Percentiles rank a stretch among this genome's conserved stretches.
Evolutionary conservation across 2,888 invertebrate species (phyloP).

Genomic region (Pristionchus japonicus): DNA sequence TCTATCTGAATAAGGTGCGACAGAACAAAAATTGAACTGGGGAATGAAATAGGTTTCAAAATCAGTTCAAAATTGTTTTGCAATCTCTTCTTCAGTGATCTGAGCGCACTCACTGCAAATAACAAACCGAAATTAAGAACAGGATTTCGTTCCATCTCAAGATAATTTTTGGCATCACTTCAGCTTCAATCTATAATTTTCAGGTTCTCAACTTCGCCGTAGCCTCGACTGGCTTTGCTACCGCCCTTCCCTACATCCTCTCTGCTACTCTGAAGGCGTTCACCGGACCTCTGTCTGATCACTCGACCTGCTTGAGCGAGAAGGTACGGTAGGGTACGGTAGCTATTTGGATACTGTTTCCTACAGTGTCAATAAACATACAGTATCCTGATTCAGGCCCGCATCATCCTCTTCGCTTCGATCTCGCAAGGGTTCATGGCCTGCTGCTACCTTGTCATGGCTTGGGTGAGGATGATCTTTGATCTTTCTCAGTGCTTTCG

Average conservation of each 20-base stretch:
- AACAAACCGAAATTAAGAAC: too few relatives aligned
- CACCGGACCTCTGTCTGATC: slow-evolving; percentile 61
- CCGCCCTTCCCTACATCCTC: slow-evolving; percentile 59
- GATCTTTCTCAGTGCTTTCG: background rate
- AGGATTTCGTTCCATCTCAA: too few relatives aligned
- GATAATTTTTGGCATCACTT: too few relatives aligned
- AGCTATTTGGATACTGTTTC: background rate
- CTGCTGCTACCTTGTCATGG: slow-evolving; percentile 58
- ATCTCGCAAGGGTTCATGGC: slow-evolving; percentile 62
- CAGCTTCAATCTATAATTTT: background rate
- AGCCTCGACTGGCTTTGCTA: slow-evolving; percentile 56
- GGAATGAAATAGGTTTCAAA: too few relatives aligned
- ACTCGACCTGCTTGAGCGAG: slow-evolving; percentile 57
- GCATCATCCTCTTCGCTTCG: slow-evolving; percentile 59
- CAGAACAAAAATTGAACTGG: too few relatives aligned
- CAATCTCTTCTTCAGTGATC: too few relatives aligned
- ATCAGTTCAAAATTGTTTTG: too few relatives aligned
- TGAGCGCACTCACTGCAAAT: too few relatives aligned
- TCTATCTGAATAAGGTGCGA: slow-evolving; percentile 58
- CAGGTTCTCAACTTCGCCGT: slow-evolving; percentile 60
- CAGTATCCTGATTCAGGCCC: slow-evolving; percentile 46
- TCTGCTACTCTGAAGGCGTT: slow-evolving; percentile 55
- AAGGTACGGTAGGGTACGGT: slow-evolving; percentile 44
- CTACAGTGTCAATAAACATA: background rate
- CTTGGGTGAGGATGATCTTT: slow-evolving; percentile 51